These are phyloP conservation scores for Eupithecia pulchellata DNA, from an alignment of 2,888 invertebrate species.

Conservation along the genomic window DNA sequence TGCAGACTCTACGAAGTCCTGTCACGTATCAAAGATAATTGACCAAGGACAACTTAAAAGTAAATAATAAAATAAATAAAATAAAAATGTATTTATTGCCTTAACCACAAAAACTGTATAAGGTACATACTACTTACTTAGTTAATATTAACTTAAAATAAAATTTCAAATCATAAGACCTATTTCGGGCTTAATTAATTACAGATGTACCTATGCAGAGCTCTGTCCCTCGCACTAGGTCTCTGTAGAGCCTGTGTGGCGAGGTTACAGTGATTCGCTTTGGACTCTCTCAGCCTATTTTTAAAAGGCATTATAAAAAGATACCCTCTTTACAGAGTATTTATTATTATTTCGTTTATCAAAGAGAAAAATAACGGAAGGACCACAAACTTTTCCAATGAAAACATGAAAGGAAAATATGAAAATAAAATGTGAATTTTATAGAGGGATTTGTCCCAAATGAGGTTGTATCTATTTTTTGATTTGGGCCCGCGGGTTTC, in stretches of 20 bases:
- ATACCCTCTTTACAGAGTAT: not conserved
- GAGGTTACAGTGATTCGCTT: no score
- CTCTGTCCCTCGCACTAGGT: no score
- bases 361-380: slow-evolving; percentile 14
- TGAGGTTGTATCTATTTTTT: slow-evolving; percentile 78
- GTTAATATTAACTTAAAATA: no score
- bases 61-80: no score
- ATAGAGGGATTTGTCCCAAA: slow-evolving; percentile 74
- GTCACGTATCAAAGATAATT: not conserved
- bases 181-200: no score
- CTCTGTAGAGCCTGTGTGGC: no score
- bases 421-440: slow-evolving; percentile 64
- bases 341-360: slow-evolving; percentile 17
- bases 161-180: no score
- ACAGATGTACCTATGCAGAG: no score
- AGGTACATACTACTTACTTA: no score
- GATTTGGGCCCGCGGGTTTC: slow-evolving; percentile 69
- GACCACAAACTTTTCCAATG: slow-evolving; percentile 34
- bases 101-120: no score
- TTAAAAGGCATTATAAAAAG: slow-evolving; percentile 1
- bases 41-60: slow-evolving; percentile 5
- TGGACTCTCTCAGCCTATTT: no score
- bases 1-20: not conserved
- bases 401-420: slow-evolving; percentile 49
- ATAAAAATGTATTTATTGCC: no score